Base-by-base conservation (phyloP, 2,888 invertebrate genomes). In the Oligia latruncula region DNA sequence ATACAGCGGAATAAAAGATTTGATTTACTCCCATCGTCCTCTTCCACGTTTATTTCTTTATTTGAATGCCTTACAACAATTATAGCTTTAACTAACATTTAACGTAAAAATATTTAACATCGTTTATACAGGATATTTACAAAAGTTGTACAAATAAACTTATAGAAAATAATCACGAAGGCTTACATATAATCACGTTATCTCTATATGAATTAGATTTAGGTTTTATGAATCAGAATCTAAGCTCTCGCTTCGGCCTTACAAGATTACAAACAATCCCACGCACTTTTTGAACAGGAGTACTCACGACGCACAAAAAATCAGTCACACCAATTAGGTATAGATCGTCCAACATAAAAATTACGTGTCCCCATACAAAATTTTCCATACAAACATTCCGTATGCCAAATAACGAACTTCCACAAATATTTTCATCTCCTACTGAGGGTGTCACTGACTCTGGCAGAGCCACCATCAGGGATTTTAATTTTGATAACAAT, bases 11-110 rank as follows among this genome's bases (percentile, higher is more conserved):
- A 82, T 60, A 81, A 87, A 81, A 73, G 0, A 64, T 29, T 68
- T 40, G 5, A 43, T 74, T 78, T 71, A 62, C 82, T 78, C 98
- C 98, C 0, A 94, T 94, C 58, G 97, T 97, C 75, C 84, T 68
- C 81, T 68, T 81, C 71, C 86, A 82, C 73, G 78, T 88, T 85
- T 88, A 89, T 89, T 89, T 87, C 62, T 67, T 87, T 84, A 84
- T 73, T 84, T 87, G 62, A 89, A 89, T 88, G 76, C 79, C 89
- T 86, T 88, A 89, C 88, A 88, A 87, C 89, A 88, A 86, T 83
- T 81, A 85, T 82, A 89, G 80, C 81, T 87, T 83, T 83, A 83
- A 82, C 79, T 89, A 89, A 87, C 84, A 87, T 82, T 79, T 74
- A 87, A 83, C 83, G 83, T 89, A 83, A 82, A 88, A 88, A 88